Conservation (phyloP, 2,113 vertebrate genomes). For the Empidonax traillii region DNA sequence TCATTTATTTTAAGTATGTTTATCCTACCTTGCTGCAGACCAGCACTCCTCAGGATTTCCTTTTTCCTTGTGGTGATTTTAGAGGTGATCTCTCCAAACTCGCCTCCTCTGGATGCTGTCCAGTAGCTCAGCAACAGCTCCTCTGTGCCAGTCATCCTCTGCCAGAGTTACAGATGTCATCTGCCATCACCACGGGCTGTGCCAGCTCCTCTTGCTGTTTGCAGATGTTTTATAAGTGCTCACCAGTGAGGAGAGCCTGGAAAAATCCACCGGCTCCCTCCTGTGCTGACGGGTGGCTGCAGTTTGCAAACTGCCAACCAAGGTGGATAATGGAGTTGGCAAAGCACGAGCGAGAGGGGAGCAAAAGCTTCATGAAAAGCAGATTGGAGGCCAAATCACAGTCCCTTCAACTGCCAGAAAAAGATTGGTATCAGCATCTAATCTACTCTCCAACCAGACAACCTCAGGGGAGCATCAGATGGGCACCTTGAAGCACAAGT, state of each 20-base stretch:
- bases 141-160: not conserved
- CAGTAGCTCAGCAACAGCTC: not conserved
- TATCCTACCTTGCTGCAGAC: not conserved
- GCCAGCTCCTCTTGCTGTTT: not conserved
- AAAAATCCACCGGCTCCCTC: not conserved
- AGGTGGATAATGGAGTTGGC: not conserved
- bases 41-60: not conserved
- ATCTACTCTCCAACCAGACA: not conserved
- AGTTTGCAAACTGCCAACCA: not conserved
- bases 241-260: not conserved
- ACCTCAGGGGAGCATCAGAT: not conserved
- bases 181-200: fast-evolving
- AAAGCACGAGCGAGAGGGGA: not conserved
- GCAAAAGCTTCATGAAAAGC: not conserved
- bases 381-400: not conserved
- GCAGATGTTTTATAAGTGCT: not conserved
- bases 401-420: not conserved
- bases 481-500: not conserved
- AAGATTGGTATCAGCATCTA: not conserved
- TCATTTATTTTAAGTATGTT: not conserved
- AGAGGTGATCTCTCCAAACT: not conserved
- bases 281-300: not conserved
- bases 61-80: not conserved
- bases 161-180: not conserved
- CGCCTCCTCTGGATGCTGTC: not conserved